A percentile compares a stretch with the other conserved stretches of the same genome.
phyloP scores from a whole-genome alignment of 2,797 vertebrate species.

The Columba guinea region DNA sequence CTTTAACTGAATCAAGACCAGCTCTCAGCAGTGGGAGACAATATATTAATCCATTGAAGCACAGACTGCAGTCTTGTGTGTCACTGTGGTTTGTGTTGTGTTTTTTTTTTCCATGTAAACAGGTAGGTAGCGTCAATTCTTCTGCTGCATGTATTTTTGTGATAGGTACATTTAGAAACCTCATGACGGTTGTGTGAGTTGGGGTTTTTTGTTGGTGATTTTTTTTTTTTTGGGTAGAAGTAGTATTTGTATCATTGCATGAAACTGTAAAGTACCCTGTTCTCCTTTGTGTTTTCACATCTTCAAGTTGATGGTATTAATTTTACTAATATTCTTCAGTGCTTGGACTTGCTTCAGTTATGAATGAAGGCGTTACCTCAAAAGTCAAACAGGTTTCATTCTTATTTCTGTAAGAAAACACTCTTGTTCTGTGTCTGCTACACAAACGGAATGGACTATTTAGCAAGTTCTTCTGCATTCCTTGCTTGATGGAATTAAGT shows the following conservation, averaged over 20 bases:
- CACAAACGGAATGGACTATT: not conserved
- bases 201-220: not conserved
- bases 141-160: not conserved
- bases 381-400: constrained; percentile 12
- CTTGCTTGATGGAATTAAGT: not conserved
- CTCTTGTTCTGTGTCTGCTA: not conserved
- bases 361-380: not conserved
- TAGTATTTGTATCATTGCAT: not conserved
- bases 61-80: constrained; percentile 25
- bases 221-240: not conserved
- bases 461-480: not conserved
- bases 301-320: not conserved
- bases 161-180: not conserved
- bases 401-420: not conserved
- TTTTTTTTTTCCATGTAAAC: constrained; percentile 27
- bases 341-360: constrained; percentile 7
- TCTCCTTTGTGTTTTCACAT: constrained; percentile 14
- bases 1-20: constrained; percentile 57
- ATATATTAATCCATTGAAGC: constrained; percentile 48
- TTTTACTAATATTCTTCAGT: not conserved
- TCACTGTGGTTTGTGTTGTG: constrained; percentile 40
- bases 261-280: constrained; percentile 18
- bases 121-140: constrained; percentile 39
- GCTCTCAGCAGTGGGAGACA: constrained; percentile 52
- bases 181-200: not conserved